phyloP scores from a whole-genome alignment of 2,888 invertebrate genomes.

The Blastobasis lacticolella region DNA sequence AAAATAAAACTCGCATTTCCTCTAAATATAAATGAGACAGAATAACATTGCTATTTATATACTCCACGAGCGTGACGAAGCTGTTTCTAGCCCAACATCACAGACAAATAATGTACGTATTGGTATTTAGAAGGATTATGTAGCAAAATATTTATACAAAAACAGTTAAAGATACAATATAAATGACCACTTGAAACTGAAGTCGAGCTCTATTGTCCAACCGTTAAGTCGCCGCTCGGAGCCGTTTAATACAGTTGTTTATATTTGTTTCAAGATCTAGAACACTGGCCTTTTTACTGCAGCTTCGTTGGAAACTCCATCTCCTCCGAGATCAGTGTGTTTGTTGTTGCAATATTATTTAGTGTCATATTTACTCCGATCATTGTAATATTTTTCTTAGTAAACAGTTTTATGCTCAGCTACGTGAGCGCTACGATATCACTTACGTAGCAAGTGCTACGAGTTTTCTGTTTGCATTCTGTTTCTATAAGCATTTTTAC shows the following conservation, averaged over 20 bases:
- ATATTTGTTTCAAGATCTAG: slow-evolving; percentile 30
- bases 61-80: too few relatives aligned
- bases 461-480: background rate
- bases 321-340: slow-evolving; percentile 12
- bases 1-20: too few relatives aligned
- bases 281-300: slow-evolving; percentile 26
- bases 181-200: too few relatives aligned
- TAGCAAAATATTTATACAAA: background rate
- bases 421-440: background rate
- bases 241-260: slow-evolving; percentile 51
- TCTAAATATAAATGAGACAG: too few relatives aligned
- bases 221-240: slow-evolving; percentile 42
- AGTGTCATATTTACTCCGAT: slow-evolving; percentile 1
- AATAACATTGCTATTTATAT: too few relatives aligned
- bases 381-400: background rate
- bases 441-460: slow-evolving; percentile 4
- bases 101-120: too few relatives aligned
- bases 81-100: too few relatives aligned
- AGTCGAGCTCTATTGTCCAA: slow-evolving; percentile 36
- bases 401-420: background rate
- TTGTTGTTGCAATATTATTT: slow-evolving; percentile 9
- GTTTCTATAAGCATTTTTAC: too few relatives aligned
- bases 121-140: slow-evolving; percentile 2
- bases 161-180: too few relatives aligned
- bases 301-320: slow-evolving; percentile 11